These are phyloP conservation scores for Lepus americanus DNA, from an alignment of 2,113 vertebrate genomes.

Conservation along the genomic window DNA sequence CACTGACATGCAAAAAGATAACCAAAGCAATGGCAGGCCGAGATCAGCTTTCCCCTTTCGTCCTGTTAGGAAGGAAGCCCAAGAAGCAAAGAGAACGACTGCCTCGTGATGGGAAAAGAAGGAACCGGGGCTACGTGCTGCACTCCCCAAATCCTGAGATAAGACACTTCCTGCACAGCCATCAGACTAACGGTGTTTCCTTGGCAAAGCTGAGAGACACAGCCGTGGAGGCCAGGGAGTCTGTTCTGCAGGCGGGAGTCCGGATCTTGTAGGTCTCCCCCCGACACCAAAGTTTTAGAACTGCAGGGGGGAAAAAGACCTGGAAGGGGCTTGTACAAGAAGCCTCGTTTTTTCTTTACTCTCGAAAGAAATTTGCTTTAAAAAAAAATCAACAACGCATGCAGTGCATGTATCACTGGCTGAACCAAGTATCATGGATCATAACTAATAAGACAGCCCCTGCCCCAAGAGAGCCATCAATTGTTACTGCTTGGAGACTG, in stretches of 20 bases:
- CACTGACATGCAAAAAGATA: not conserved
- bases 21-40: not conserved
- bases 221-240: not conserved
- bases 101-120: not conserved
- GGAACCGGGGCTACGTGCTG: not conserved
- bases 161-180: not conserved
- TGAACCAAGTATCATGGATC: not conserved
- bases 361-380: not conserved
- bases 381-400: not conserved
- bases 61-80: not conserved
- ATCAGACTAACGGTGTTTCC: conserved; percentile 10
- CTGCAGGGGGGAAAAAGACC: not conserved
- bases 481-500: not conserved
- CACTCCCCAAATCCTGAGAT: not conserved
- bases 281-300: conserved; percentile 41
- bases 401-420: not conserved
- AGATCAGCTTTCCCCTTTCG: not conserved
- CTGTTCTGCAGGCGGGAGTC: not conserved
- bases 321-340: conserved; percentile 3
- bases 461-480: not conserved
- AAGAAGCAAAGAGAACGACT: not conserved
- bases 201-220: not conserved
- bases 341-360: conserved; percentile 13
- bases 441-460: not conserved
- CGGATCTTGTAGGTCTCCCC: not conserved